Evolutionary conservation across 2,888 invertebrate species (phyloP).

Genomic region (Laspeyria flexula): DNA sequence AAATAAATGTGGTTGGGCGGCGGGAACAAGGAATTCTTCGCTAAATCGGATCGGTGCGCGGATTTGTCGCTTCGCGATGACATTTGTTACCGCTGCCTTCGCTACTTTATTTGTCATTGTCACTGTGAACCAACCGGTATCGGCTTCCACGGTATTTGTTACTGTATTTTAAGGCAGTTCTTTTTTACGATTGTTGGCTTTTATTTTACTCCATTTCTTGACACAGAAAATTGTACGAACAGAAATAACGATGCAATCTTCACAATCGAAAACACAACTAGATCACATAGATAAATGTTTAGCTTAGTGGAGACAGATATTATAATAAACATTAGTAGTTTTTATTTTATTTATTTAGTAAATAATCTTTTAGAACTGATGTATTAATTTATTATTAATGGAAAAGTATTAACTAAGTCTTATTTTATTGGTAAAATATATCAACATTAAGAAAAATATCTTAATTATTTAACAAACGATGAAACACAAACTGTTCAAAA

Average conservation of each 20-base stretch:
- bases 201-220: background rate
- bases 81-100: slow-evolving; percentile 65
- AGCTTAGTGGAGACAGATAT: too few species aligned
- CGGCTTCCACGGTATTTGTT: slow-evolving; percentile 38
- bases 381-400: too few species aligned
- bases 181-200: slow-evolving; percentile 14
- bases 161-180: slow-evolving; percentile 18
- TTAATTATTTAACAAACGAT: too few species aligned
- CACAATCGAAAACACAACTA: too few species aligned
- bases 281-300: too few species aligned
- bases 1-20: slow-evolving; percentile 61
- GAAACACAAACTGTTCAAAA: slow-evolving; percentile 15
- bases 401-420: too few species aligned
- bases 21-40: slow-evolving; percentile 45
- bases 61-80: slow-evolving; percentile 62
- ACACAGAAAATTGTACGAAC: background rate
- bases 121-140: slow-evolving; percentile 44
- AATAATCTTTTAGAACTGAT: too few species aligned
- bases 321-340: too few species aligned
- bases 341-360: too few species aligned
- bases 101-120: slow-evolving; percentile 66
- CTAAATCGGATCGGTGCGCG: slow-evolving; percentile 48
- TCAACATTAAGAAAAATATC: too few species aligned
- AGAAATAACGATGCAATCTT: background rate
- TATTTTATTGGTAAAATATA: too few species aligned